Evolutionary conservation across 2,888 invertebrate species (phyloP).

Genomic region (Cephalotes varians): DNA sequence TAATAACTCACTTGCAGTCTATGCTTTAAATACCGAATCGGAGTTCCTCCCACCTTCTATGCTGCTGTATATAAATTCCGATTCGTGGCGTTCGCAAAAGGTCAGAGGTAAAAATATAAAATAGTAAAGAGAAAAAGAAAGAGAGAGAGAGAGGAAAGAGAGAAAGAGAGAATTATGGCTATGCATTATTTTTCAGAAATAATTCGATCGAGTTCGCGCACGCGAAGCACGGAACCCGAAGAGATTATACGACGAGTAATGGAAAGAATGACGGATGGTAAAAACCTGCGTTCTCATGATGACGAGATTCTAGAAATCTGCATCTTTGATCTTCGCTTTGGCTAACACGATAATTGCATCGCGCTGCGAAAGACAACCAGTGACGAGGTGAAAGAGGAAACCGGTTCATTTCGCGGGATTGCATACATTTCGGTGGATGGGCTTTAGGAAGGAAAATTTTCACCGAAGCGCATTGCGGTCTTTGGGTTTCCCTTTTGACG

Average conservation of each 20-base stretch:
- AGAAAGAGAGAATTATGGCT: constrained; percentile 42
- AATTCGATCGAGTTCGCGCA: constrained; percentile 61
- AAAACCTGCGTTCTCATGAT: constrained; percentile 24
- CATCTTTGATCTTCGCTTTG: constrained; percentile 51
- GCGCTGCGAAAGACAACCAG: constrained; percentile 13
- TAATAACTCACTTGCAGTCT: constrained; percentile 19
- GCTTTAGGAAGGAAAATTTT: constrained; percentile 18
- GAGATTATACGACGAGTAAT: constrained; percentile 44
- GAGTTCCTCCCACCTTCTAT: constrained; percentile 3
- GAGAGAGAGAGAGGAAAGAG: too few relatives aligned
- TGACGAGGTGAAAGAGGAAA: background rate
- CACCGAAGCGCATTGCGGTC: constrained; percentile 3
- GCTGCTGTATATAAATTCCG: constrained; percentile 40
- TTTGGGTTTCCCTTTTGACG: constrained; percentile 15
- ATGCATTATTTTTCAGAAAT: constrained; percentile 63
- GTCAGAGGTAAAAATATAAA: constrained; percentile 73
- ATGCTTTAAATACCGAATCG: constrained; percentile 61
- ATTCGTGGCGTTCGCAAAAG: constrained; percentile 64
- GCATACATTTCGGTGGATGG: constrained; percentile 43
- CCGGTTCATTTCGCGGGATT: constrained; percentile 34
- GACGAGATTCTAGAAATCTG: constrained; percentile 23
- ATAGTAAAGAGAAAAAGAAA: constrained; percentile 32
- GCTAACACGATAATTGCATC: constrained; percentile 45
- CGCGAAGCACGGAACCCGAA: constrained; percentile 46
- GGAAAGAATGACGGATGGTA: constrained; percentile 34